Percentiles rank a stretch among this genome's conserved stretches.
Conservation (phyloP, 2,888 invertebrate species). For the Ochropleura leucogaster region DNA sequence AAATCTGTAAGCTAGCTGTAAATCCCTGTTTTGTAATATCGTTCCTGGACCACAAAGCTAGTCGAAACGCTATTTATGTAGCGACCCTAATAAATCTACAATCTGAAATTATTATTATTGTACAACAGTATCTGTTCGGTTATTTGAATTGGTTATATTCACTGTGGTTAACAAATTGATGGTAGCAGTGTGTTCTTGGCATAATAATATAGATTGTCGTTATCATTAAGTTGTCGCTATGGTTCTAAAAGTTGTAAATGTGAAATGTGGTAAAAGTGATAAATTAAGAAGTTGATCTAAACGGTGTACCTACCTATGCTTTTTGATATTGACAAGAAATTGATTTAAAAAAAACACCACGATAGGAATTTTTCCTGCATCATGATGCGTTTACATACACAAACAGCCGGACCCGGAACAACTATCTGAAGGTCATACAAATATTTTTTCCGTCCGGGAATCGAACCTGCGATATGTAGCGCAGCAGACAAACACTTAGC, state of each 20-base stretch:
- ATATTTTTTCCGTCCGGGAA: too few relatives aligned
- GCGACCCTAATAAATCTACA: constrained; percentile 34
- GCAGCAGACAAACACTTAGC: too few relatives aligned
- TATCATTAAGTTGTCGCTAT: background rate
- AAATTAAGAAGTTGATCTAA: background rate
- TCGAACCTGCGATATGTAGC: too few relatives aligned
- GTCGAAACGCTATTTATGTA: constrained; percentile 21
- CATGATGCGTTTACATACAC: too few relatives aligned
- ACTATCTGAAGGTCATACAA: too few relatives aligned
- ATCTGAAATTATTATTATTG: constrained; percentile 1
- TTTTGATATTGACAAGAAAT: background rate
- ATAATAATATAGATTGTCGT: background rate
- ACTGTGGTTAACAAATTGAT: background rate
- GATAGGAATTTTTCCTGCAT: too few relatives aligned
- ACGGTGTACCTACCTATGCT: background rate
- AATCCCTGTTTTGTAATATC: background rate
- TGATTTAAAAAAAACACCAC: too few relatives aligned
- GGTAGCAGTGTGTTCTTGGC: background rate
- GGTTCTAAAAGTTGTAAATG: background rate
- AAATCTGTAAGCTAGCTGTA: background rate
- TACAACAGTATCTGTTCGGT: background rate
- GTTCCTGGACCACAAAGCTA: background rate
- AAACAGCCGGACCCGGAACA: too few relatives aligned
- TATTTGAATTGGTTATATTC: background rate
- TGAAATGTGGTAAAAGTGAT: background rate